A percentile compares a stretch with the other conserved stretches of the same genome.
Evolutionary conservation across 2,888 invertebrate species (phyloP).

Genomic region (Pristionchus japonicus): DNA sequence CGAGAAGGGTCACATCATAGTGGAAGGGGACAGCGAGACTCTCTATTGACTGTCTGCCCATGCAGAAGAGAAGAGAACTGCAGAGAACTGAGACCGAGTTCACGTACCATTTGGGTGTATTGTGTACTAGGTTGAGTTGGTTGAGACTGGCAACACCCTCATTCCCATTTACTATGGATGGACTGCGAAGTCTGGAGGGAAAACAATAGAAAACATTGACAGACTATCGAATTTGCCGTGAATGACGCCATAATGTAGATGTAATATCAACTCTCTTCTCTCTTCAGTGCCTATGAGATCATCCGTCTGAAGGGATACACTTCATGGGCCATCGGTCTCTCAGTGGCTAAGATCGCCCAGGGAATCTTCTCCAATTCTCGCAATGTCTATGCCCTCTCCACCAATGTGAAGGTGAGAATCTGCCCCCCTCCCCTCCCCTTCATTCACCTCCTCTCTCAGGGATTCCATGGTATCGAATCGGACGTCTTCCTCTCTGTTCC

Average conservation of each 20-base stretch:
- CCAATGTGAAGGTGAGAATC: conserved; percentile 74
- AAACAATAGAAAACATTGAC: background rate
- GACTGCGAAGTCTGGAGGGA: background rate
- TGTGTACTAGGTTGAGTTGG: background rate
- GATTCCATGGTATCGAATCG: conserved; percentile 85
- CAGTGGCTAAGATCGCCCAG: conserved; percentile 75
- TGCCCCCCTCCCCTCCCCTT: background rate
- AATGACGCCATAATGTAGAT: background rate
- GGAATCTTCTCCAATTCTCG: conserved; percentile 76
- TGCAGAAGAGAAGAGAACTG: background rate
- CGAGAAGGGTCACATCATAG: background rate
- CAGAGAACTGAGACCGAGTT: background rate
- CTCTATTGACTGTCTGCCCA: background rate
- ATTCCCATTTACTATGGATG: background rate
- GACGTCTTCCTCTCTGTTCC: conserved; percentile 91
- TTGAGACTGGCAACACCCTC: background rate
- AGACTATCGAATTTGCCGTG: background rate
- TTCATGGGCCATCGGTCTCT: conserved; percentile 77
- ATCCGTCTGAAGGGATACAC: conserved; percentile 78
- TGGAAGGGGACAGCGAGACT: background rate
- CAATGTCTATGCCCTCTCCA: conserved; percentile 75
- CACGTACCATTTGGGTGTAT: background rate
- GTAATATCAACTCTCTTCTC: background rate
- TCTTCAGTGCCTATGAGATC: conserved; percentile 80
- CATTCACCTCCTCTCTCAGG: conserved; percentile 79